A percentile compares a stretch with the other conserved stretches of the same genome.
These are phyloP conservation scores for Nyctereutes procyonoides DNA, from an alignment of 2,113 vertebrate species.

Conservation along the genomic window DNA sequence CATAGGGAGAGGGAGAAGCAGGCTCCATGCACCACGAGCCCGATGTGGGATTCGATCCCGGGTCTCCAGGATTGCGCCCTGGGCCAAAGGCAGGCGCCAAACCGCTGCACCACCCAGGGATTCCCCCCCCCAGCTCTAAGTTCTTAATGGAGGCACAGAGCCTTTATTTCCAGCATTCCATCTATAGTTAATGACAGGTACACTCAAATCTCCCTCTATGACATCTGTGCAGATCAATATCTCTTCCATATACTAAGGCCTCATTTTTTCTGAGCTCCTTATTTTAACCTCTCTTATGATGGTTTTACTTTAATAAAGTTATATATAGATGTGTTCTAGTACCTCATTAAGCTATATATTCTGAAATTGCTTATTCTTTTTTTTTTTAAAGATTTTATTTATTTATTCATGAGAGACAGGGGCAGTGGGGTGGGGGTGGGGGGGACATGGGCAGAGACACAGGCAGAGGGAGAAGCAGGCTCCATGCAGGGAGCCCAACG, in stretches of 20 bases:
- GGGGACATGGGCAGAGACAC: too few species aligned
- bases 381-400: too few species aligned
- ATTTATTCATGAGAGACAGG: too few species aligned
- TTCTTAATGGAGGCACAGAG: conserved; percentile 13
- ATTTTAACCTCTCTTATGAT: neutral
- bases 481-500: too few species aligned
- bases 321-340: neutral
- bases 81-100: too few species aligned
- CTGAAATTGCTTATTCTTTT: conserved; percentile 1
- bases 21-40: too few species aligned
- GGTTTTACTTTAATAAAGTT: neutral
- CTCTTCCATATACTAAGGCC: neutral
- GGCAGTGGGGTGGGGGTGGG: too few species aligned
- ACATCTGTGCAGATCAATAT: neutral
- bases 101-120: too few species aligned
- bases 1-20: too few species aligned
- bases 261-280: neutral
- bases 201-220: neutral
- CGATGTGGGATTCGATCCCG: too few species aligned
- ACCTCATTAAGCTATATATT: neutral
- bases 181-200: neutral
- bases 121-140: neutral
- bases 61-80: too few species aligned
- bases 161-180: neutral
- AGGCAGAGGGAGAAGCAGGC: too few species aligned